Conservation (phyloP, 1,140 invertebrate species). For the Caerostris extrusa region DNA sequence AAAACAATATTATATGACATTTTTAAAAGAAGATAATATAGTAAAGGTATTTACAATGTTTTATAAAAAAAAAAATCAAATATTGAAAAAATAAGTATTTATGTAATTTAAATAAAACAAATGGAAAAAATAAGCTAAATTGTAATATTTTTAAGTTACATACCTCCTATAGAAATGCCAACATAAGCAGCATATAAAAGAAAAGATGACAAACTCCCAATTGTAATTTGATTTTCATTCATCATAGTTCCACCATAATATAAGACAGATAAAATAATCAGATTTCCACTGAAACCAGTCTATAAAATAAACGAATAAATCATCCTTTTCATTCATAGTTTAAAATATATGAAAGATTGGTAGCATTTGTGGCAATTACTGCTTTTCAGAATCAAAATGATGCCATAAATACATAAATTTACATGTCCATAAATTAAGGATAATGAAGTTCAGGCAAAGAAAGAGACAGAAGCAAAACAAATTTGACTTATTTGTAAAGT, state of each 20-base stretch:
- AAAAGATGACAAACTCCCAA: conserved; percentile 95
- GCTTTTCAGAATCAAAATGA: too few species aligned
- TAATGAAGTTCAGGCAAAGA: too few species aligned
- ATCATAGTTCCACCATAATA: conserved; percentile 97
- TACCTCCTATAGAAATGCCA: conserved; percentile 90
- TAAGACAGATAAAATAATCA: conserved; percentile 94
- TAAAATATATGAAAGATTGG: too few species aligned
- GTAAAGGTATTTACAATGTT: background rate
- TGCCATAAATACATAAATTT: too few species aligned
- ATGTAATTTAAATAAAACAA: background rate
- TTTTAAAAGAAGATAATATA: too few species aligned
- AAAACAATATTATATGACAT: too few species aligned
- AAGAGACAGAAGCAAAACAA: too few species aligned
- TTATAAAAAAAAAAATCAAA: background rate
- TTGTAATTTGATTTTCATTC: conserved; percentile 89
- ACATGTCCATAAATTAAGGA: too few species aligned
- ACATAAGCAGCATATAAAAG: conserved; percentile 96
- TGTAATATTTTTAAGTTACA: conserved; percentile 6
- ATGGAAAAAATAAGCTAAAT: background rate
- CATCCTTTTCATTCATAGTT: too few species aligned
- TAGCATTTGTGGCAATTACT: too few species aligned
- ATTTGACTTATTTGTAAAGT: too few species aligned
- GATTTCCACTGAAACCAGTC: conserved; percentile 96
- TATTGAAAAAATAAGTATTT: too few species aligned
- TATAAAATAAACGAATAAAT: conserved; percentile 81